phyloP scores from a whole-genome alignment of 2,113 vertebrate genomes.

The Athene noctua region DNA sequence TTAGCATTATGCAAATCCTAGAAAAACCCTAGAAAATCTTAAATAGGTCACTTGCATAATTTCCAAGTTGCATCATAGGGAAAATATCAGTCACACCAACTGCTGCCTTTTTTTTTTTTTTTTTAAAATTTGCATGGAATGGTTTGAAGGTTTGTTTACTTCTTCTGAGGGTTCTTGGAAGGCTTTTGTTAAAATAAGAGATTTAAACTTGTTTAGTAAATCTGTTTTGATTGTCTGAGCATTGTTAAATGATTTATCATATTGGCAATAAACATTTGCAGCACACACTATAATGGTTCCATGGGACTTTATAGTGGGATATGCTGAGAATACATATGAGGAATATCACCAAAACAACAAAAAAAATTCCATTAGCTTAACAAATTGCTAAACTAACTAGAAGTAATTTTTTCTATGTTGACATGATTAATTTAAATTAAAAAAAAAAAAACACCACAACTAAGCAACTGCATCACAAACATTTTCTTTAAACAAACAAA shows the following conservation, averaged over 20 bases:
- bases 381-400: not conserved
- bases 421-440: not conserved
- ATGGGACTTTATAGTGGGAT: not conserved
- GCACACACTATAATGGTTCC: not conserved
- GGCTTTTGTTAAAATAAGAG: slow-evolving; percentile 2
- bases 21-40: not conserved
- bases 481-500: not conserved
- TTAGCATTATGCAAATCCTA: not conserved
- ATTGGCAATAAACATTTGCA: slow-evolving; percentile 46
- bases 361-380: slow-evolving; percentile 18
- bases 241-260: slow-evolving; percentile 56
- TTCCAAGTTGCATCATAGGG: not conserved
- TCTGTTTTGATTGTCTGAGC: slow-evolving; percentile 24
- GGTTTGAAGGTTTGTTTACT: not conserved
- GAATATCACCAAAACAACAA: not conserved
- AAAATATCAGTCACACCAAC: not conserved
- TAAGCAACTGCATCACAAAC: not conserved
- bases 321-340: slow-evolving; percentile 25
- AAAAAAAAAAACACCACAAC: not conserved
- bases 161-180: not conserved
- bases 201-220: slow-evolving; percentile 34
- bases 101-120: not conserved
- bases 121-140: not conserved
- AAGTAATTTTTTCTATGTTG: not conserved
- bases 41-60: not conserved